These are phyloP conservation scores for Otis tarda DNA, from an alignment of 2,113 vertebrate genomes.

Conservation along the genomic window DNA sequence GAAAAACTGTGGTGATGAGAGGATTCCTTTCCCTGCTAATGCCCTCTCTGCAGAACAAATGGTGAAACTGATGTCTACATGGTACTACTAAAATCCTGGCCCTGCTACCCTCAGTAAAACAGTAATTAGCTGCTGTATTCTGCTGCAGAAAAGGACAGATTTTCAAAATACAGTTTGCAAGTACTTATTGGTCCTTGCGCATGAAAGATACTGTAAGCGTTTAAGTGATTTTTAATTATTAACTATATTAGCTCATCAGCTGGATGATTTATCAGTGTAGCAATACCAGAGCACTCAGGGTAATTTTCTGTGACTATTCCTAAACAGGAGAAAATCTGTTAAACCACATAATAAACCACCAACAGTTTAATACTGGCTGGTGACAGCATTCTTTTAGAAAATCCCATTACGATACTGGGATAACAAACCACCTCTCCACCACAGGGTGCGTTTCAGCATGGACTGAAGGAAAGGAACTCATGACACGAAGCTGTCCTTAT, in stretches of 20 bases:
- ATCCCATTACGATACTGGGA: neutral
- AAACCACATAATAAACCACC: neutral
- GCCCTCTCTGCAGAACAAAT: neutral
- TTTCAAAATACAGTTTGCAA: conserved; percentile 32
- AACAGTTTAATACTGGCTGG: neutral
- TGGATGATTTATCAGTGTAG: conserved; percentile 50
- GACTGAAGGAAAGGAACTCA: neutral
- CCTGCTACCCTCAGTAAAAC: neutral
- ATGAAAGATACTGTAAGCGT: conserved; percentile 21
- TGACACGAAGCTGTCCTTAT: neutral
- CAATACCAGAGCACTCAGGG: neutral
- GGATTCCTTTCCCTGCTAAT: rapidly evolving
- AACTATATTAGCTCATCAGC: conserved; percentile 49
- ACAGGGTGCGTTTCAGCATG: neutral
- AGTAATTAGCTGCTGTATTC: conserved; percentile 3
- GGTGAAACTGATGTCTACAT: neutral
- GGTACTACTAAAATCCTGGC: neutral
- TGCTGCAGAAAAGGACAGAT: neutral
- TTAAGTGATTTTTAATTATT: conserved; percentile 66
- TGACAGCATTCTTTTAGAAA: neutral
- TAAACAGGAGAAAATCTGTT: conserved; percentile 24
- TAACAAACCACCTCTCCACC: neutral
- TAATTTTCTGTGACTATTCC: conserved; percentile 43
- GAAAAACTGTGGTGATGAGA: neutral
- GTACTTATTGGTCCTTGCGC: neutral